Evolutionary conservation across 2,888 invertebrate species (phyloP).

Genomic region (Lasioglossum oenotherae): DNA sequence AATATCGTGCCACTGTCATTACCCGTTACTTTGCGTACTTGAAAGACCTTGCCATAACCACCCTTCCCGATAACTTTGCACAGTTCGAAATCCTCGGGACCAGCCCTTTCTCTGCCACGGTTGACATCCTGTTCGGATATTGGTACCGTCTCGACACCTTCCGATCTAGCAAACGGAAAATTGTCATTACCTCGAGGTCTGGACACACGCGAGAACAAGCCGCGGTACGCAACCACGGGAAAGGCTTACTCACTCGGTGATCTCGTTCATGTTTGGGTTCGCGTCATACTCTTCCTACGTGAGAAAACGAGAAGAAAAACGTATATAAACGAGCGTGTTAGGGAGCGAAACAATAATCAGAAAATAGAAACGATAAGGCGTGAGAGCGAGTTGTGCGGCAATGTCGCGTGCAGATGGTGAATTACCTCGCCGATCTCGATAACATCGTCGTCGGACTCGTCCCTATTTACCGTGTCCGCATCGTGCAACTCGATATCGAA

Average conservation of each 20-base stretch:
- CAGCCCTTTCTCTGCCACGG: constrained; percentile 93
- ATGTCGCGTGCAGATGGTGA: constrained; percentile 35
- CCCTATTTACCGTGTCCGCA: constrained; percentile 88
- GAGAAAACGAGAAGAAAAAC: constrained; percentile 55
- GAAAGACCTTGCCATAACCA: constrained; percentile 91
- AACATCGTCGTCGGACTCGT: constrained; percentile 95
- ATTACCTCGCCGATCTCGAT: constrained; percentile 94
- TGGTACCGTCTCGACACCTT: constrained; percentile 89
- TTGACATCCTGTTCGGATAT: constrained; percentile 92
- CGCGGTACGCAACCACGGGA: constrained; percentile 9
- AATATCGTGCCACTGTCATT: constrained; percentile 88
- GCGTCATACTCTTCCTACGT: constrained; percentile 92
- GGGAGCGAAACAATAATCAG: constrained; percentile 14
- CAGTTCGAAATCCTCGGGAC: constrained; percentile 92
- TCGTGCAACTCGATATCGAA: constrained; percentile 96
- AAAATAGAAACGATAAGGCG: constrained; percentile 19
- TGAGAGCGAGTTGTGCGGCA: constrained; percentile 19
- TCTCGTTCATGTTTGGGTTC: constrained; percentile 91
- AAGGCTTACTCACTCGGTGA: constrained; percentile 90
- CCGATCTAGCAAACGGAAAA: constrained; percentile 77
- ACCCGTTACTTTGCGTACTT: constrained; percentile 88
- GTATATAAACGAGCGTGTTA: constrained; percentile 13
- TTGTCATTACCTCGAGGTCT: constrained; percentile 41
- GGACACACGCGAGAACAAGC: neutral
- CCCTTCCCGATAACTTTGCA: constrained; percentile 90